A percentile compares a stretch with the other conserved stretches of the same genome.
phyloP scores from a whole-genome alignment of 2,113 vertebrate genomes.

The Petrocephalus zakoni region DNA sequence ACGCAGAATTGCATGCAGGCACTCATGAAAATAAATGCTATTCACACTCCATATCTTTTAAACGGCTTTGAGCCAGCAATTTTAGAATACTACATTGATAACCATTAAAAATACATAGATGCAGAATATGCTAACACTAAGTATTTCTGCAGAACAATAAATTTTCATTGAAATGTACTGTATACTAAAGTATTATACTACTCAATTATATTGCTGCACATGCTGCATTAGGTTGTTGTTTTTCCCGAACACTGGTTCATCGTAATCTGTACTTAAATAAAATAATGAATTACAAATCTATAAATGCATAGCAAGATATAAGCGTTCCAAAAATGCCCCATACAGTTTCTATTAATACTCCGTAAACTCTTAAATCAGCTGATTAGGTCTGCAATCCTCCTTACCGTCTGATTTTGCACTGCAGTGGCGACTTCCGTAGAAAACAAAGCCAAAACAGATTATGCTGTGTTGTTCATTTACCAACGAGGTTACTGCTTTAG shows the following conservation, averaged over 20 bases:
- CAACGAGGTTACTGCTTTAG: neutral
- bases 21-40: neutral
- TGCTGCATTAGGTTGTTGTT: neutral
- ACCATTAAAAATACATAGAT: neutral
- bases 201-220: neutral
- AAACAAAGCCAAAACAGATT: slow-evolving; percentile 5
- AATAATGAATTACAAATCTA: neutral
- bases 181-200: neutral
- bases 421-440: neutral
- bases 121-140: neutral
- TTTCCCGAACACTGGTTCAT: neutral
- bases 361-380: neutral
- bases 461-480: neutral
- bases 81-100: neutral
- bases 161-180: neutral
- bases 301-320: neutral
- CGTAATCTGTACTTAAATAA: neutral
- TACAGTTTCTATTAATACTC: neutral
- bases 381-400: neutral
- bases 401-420: slow-evolving; percentile 7
- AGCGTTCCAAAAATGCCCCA: neutral
- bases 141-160: neutral
- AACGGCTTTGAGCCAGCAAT: neutral
- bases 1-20: neutral
- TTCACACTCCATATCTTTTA: neutral